phyloP scores from a whole-genome alignment of 2,888 invertebrate genomes.

The Morpho deidamia region DNA sequence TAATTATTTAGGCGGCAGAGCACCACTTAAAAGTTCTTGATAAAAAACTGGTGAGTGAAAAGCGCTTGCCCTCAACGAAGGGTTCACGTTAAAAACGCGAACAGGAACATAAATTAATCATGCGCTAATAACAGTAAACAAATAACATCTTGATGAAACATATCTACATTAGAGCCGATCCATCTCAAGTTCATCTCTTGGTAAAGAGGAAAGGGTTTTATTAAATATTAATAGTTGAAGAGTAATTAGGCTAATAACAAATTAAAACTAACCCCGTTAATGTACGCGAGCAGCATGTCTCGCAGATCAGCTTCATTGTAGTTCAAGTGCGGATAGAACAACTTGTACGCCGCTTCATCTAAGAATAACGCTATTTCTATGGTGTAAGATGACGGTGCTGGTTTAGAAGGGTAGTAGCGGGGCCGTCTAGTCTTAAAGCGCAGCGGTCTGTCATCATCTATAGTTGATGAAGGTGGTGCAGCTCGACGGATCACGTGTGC shows the following conservation, averaged over 20 bases:
- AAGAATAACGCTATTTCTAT: constrained; percentile 86
- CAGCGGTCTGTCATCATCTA: constrained; percentile 61
- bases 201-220: too few species aligned
- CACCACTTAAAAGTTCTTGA: too few species aligned
- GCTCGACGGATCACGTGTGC: constrained; percentile 81
- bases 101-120: too few species aligned
- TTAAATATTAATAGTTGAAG: background rate
- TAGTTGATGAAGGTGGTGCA: constrained; percentile 55
- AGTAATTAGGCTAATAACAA: background rate
- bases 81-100: too few species aligned
- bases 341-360: constrained; percentile 84
- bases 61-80: too few species aligned
- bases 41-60: too few species aligned
- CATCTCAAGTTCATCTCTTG: too few species aligned
- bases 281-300: constrained; percentile 87
- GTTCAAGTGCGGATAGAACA: constrained; percentile 83
- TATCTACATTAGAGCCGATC: too few species aligned
- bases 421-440: constrained; percentile 48
- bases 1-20: too few species aligned
- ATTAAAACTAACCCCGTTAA: constrained; percentile 81
- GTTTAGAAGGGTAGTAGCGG: constrained; percentile 36
- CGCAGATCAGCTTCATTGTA: constrained; percentile 81
- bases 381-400: constrained; percentile 67
- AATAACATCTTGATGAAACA: too few species aligned
- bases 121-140: too few species aligned